Percentiles rank a stretch among this genome's conserved stretches.
phyloP scores from a whole-genome alignment of 1,140 invertebrate species.

The Eulimnadia texana region DNA sequence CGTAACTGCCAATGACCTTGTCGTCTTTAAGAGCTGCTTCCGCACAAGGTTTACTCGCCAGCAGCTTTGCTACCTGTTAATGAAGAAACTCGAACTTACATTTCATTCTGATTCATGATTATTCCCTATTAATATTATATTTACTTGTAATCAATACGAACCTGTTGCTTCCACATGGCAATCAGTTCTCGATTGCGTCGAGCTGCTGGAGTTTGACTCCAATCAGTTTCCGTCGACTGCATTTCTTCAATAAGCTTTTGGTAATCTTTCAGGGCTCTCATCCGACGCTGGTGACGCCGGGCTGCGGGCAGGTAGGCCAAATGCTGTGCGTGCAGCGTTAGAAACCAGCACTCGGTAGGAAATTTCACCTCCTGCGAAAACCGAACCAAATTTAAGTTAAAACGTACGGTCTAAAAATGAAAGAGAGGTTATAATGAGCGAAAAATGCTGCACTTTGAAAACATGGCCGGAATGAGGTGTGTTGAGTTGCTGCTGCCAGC shows the following conservation, averaged over 20 bases:
- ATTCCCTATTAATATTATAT: too few species aligned
- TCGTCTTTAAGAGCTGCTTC: constrained; percentile 75
- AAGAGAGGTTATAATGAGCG: neutral
- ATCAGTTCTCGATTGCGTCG: constrained; percentile 66
- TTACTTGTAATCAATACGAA: too few species aligned
- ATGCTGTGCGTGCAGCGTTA: constrained; percentile 86
- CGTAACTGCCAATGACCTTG: constrained; percentile 54
- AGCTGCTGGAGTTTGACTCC: constrained; percentile 59
- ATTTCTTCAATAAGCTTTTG: constrained; percentile 81
- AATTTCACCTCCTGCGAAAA: constrained; percentile 57
- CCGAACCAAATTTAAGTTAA: neutral
- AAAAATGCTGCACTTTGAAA: neutral
- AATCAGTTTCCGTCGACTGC: constrained; percentile 59
- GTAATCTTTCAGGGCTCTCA: constrained; percentile 70
- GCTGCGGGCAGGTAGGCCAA: constrained; percentile 73
- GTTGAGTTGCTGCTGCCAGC: constrained; percentile 40
- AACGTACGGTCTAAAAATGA: neutral
- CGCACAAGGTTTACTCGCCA: constrained; percentile 58
- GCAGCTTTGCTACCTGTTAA: constrained; percentile 33
- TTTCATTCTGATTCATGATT: too few species aligned
- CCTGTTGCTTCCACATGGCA: constrained; percentile 69
- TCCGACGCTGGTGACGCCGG: constrained; percentile 68
- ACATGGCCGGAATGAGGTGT: neutral
- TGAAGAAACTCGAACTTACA: too few species aligned
- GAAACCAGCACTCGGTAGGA: constrained; percentile 90